Conservation (phyloP, 2,888 invertebrate genomes). For the Rugalucina vietnamica region DNA sequence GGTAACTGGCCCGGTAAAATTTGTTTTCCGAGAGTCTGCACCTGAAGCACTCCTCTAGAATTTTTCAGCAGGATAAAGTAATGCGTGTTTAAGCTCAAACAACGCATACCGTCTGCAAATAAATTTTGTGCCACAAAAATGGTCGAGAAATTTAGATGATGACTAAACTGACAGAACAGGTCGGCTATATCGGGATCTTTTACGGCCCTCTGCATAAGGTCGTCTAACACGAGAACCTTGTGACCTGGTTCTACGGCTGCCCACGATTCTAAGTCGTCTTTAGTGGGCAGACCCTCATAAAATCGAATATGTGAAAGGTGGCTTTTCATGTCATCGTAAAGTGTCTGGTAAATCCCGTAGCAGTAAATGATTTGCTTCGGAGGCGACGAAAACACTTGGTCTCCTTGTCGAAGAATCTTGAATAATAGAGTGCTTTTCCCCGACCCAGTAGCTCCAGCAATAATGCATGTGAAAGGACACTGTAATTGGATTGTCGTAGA, state of each 20-base stretch:
- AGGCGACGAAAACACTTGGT: constrained; percentile 34
- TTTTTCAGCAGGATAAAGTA: constrained; percentile 58
- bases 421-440: background rate
- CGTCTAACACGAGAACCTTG: constrained; percentile 54
- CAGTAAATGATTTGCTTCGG: constrained; percentile 44
- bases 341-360: constrained; percentile 37
- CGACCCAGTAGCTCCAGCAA: too few relatives aligned
- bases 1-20: background rate
- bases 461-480: too few relatives aligned
- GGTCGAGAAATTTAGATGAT: constrained; percentile 55
- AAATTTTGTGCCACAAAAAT: constrained; percentile 59
- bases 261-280: constrained; percentile 56
- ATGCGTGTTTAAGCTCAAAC: constrained; percentile 58
- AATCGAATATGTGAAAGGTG: constrained; percentile 33
- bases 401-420: background rate
- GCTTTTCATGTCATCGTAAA: constrained; percentile 46
- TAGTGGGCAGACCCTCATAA: constrained; percentile 48
- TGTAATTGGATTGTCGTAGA: too few relatives aligned
- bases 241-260: constrained; percentile 31
- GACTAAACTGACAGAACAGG: constrained; percentile 49
- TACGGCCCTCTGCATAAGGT: constrained; percentile 48
- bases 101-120: constrained; percentile 58
- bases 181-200: constrained; percentile 51
- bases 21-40: background rate
- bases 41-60: constrained; percentile 19